These are phyloP conservation scores for Cerastoderma edule DNA, from an alignment of 2,888 invertebrate genomes.

Conservation along the genomic window DNA sequence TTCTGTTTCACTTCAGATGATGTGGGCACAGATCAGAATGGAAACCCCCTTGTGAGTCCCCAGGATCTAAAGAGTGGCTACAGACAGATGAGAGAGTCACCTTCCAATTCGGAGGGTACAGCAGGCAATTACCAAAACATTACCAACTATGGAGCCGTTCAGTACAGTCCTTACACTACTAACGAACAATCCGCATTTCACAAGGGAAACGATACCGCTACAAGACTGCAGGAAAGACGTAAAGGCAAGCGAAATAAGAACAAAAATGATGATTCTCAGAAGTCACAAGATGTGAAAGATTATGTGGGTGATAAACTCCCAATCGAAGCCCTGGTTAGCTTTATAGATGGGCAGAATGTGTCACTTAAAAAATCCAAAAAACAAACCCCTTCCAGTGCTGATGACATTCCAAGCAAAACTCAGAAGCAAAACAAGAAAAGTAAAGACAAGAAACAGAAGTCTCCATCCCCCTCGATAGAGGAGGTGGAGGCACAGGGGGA, in stretches of 20 bases:
- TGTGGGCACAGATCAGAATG: slow-evolving; percentile 71
- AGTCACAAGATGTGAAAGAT: slow-evolving; percentile 68
- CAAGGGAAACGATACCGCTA: slow-evolving; percentile 34
- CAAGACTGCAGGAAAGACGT: slow-evolving; percentile 19
- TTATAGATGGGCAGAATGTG: slow-evolving; percentile 71
- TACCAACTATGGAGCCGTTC: slow-evolving; percentile 39
- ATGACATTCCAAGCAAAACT: slow-evolving; percentile 59
- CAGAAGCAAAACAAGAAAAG: slow-evolving; percentile 66
- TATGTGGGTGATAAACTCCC: slow-evolving; percentile 66
- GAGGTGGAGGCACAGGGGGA: slow-evolving; percentile 46
- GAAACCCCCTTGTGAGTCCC: slow-evolving; percentile 67
- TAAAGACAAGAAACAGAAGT: slow-evolving; percentile 70
- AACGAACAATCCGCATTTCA: slow-evolving; percentile 15
- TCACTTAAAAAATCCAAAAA: slow-evolving; percentile 62
- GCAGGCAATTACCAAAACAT: slow-evolving; percentile 36
- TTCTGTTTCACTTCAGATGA: slow-evolving; percentile 63
- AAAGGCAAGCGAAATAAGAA: slow-evolving; percentile 57
- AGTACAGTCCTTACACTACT: slow-evolving; percentile 2
- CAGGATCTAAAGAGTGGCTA: slow-evolving; percentile 40
- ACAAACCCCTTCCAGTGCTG: slow-evolving; percentile 44
- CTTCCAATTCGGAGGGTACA: slow-evolving; percentile 52
- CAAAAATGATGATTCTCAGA: slow-evolving; percentile 51
- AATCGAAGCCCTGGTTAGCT: slow-evolving; percentile 70
- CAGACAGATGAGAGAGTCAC: slow-evolving; percentile 73
- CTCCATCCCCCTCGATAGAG: slow-evolving; percentile 47